Evolutionary conservation across 2,113 vertebrate genomes (phyloP).

Genomic region (Miniopterus natalensis): DNA sequence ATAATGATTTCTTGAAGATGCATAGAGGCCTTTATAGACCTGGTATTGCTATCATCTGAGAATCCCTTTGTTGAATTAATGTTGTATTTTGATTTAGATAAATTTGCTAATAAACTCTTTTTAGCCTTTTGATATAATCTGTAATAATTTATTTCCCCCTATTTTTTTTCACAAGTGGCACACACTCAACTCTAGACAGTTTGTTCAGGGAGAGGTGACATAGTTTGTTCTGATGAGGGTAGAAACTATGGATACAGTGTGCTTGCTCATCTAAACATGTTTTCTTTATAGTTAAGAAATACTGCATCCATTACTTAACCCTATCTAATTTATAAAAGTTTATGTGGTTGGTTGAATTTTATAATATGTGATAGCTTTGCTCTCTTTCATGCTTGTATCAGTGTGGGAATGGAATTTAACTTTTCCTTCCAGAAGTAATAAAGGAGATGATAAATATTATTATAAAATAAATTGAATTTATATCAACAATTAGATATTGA

Average conservation of each 20-base stretch:
- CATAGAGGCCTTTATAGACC: not conserved
- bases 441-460: constrained; percentile 32
- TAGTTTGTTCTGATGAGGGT: not conserved
- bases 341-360: constrained; percentile 28
- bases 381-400: not conserved
- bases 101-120: constrained; percentile 33
- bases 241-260: not conserved
- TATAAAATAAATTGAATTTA: constrained; percentile 50
- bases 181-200: not conserved
- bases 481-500: not conserved
- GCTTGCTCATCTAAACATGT: not conserved
- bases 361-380: not conserved
- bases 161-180: not conserved
- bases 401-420: constrained; percentile 14
- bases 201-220: not conserved
- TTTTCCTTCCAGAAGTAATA: constrained; percentile 33
- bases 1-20: not conserved
- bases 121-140: not conserved
- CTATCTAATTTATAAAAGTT: constrained; percentile 58
- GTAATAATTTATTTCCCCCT: not conserved
- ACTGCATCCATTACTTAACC: not conserved
- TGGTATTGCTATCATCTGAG: not conserved
- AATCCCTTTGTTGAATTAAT: constrained; percentile 20
- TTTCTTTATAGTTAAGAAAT: constrained; percentile 65
- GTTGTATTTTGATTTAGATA: constrained; percentile 36